Conservation (phyloP, 2,797 vertebrate genomes). For the Sebastiscus albofasciatus region DNA sequence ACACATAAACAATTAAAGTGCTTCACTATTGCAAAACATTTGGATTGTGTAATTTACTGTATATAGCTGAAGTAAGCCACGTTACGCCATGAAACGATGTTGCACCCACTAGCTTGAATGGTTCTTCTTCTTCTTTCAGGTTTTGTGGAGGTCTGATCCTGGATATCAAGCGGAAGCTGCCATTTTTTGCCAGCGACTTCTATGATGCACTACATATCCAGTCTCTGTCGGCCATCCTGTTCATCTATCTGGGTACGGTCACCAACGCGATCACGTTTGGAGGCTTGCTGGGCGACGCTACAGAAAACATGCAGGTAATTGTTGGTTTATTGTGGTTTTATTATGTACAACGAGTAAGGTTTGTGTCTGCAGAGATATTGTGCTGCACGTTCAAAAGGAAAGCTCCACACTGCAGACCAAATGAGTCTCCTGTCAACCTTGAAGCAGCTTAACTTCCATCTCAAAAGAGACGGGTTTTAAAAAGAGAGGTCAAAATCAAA, state of each 20-base stretch:
- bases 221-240: slow-evolving; percentile 94
- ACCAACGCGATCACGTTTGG: slow-evolving; percentile 99
- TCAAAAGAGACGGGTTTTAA: neutral
- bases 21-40: neutral
- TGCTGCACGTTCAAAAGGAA: neutral
- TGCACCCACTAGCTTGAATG: neutral
- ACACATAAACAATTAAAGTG: neutral
- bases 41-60: neutral
- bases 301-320: slow-evolving; percentile 97
- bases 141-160: slow-evolving; percentile 95
- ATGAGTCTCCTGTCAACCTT: neutral
- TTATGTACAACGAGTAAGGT: neutral
- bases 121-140: slow-evolving; percentile 67
- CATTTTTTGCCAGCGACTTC: slow-evolving; percentile 96
- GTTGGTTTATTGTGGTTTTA: neutral
- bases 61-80: neutral
- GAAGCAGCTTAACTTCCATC: neutral
- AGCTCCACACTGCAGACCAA: neutral
- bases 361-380: neutral
- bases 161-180: slow-evolving; percentile 95
- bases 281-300: slow-evolving; percentile 96
- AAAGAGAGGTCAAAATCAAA: neutral
- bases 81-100: neutral
- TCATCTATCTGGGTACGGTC: slow-evolving; percentile 97
- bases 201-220: slow-evolving; percentile 95